Evolutionary conservation across 2,888 invertebrate species (phyloP).

Genomic region (Lasioglossum lativentre): DNA sequence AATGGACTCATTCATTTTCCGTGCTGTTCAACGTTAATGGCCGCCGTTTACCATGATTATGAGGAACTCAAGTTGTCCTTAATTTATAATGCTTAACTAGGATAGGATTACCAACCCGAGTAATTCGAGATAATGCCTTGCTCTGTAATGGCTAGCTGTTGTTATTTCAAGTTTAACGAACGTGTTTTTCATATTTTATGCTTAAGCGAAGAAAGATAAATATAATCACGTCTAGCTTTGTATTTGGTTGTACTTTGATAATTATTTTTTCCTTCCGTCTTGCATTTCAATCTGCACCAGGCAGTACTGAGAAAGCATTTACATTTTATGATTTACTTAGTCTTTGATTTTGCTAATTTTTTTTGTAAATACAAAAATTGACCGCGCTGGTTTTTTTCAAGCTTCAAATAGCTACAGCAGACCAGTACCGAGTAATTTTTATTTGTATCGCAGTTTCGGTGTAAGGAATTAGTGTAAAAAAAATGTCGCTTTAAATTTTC

Average conservation of each 20-base stretch:
- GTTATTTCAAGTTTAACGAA: background rate
- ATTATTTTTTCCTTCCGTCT: background rate
- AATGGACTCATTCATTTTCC: background rate
- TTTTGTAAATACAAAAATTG: too few relatives aligned
- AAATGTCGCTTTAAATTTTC: background rate
- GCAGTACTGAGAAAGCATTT: too few relatives aligned
- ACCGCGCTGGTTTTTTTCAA: too few relatives aligned
- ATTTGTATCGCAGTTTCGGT: background rate
- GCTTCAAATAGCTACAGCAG: background rate
- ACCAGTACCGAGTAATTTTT: background rate
- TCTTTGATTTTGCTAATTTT: too few relatives aligned
- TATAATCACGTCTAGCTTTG: background rate
- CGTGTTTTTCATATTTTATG: background rate
- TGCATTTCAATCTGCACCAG: too few relatives aligned
- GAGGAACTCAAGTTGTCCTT: background rate
- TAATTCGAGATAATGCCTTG: background rate
- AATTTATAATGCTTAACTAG: conserved; percentile 11
- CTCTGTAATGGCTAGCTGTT: background rate
- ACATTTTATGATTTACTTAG: too few relatives aligned
- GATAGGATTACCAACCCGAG: background rate
- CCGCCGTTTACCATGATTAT: background rate
- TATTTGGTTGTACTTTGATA: background rate
- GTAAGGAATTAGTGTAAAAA: too few relatives aligned
- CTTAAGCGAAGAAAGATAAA: background rate
- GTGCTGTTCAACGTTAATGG: background rate